These are phyloP conservation scores for Dione vanillae DNA, from an alignment of 2,888 invertebrate species.

Conservation along the genomic window DNA sequence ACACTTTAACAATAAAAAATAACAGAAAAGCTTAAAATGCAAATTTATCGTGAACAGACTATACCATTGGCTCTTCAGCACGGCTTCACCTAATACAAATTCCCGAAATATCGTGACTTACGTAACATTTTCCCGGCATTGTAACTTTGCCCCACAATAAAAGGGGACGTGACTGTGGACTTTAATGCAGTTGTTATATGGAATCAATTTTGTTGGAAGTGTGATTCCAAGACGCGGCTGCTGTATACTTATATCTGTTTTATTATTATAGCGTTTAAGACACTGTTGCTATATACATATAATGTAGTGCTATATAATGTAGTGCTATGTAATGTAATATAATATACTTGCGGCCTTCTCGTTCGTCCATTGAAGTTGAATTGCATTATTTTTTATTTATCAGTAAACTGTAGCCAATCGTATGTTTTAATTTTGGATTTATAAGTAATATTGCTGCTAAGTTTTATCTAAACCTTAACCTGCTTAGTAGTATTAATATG, in stretches of 20 bases:
- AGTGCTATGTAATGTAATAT: no score
- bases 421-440: no score
- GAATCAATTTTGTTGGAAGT: conserved; percentile 66
- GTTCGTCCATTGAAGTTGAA: no score
- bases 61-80: conserved; percentile 21
- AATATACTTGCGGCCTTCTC: no score
- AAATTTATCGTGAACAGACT: conserved; percentile 1
- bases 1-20: conserved; percentile 4
- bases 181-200: conserved; percentile 71
- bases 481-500: no score
- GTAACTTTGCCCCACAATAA: conserved; percentile 76
- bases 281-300: neutral
- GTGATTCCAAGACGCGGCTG: conserved; percentile 68
- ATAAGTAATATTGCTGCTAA: no score
- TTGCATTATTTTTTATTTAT: no score
- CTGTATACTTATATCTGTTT: conserved; percentile 36
- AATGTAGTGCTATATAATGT: neutral
- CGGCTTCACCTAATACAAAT: conserved; percentile 16
- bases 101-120: conserved; percentile 59
- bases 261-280: conserved; percentile 30
- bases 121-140: conserved; percentile 65
- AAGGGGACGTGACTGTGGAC: conserved; percentile 70
- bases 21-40: conserved; percentile 13
- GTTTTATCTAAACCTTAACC: no score
- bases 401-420: no score